These are phyloP conservation scores for Esox masquinongy DNA, from an alignment of 2,797 vertebrate genomes.

Conservation along the genomic window DNA sequence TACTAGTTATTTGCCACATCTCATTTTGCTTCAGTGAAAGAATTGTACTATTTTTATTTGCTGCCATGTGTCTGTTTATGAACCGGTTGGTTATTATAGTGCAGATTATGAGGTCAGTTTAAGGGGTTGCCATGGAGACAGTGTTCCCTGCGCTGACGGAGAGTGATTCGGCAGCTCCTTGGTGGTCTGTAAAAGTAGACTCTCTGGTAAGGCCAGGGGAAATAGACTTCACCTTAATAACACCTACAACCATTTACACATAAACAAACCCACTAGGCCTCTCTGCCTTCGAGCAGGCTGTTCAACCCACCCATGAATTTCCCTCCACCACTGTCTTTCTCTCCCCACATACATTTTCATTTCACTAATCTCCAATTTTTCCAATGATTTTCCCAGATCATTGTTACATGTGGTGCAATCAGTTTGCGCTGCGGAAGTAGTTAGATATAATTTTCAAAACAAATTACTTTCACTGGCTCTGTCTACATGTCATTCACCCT, in stretches of 20 bases:
- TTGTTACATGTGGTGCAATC: not conserved
- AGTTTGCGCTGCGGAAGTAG: slow-evolving; percentile 8
- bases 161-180: slow-evolving; percentile 37
- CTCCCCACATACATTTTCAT: not conserved
- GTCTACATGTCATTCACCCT: not conserved
- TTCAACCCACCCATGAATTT: slow-evolving; percentile 12
- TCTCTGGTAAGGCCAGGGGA: slow-evolving; percentile 22
- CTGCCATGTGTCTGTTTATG: slow-evolving; percentile 32
- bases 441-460: not conserved
- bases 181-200: slow-evolving; percentile 4
- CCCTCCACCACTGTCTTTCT: not conserved
- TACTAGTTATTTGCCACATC: not conserved
- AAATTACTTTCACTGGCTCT: no score
- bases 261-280: slow-evolving; percentile 7
- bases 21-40: slow-evolving; percentile 3
- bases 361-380: not conserved
- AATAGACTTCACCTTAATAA: slow-evolving; percentile 42
- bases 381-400: not conserved
- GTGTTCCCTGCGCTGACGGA: slow-evolving; percentile 32
- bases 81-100: slow-evolving; percentile 41
- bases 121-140: slow-evolving; percentile 68
- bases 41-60: slow-evolving; percentile 35
- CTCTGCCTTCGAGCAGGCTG: slow-evolving; percentile 11
- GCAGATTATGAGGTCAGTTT: slow-evolving; percentile 69
- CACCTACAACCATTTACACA: slow-evolving; percentile 37